phyloP scores from a whole-genome alignment of 2,113 vertebrate species.

The Gymnogyps californianus region DNA sequence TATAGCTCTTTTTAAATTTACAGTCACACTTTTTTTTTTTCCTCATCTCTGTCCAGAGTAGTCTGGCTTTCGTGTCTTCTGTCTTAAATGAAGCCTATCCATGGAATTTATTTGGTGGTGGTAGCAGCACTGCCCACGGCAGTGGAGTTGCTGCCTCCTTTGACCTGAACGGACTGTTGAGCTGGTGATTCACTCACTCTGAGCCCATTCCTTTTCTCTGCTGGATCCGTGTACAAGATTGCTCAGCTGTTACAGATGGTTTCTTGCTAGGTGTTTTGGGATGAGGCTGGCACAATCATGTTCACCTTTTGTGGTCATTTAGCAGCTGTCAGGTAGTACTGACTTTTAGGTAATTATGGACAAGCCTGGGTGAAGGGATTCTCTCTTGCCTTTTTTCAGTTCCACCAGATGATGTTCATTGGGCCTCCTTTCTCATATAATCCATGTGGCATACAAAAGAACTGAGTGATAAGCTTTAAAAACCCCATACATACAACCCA shows the following conservation, averaged over 20 bases:
- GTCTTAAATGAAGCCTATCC: background rate
- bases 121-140: rapidly evolving
- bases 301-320: background rate
- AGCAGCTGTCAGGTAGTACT: background rate
- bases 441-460: background rate
- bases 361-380: background rate
- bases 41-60: background rate
- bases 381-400: background rate
- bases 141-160: background rate
- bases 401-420: background rate
- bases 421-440: background rate
- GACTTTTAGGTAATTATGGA: background rate
- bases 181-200: background rate
- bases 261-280: background rate
- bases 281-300: background rate
- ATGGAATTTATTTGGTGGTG: background rate
- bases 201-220: background rate
- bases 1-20: background rate
- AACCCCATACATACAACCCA: background rate
- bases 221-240: rapidly evolving
- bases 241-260: background rate
- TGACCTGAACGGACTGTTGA: background rate
- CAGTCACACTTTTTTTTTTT: background rate
- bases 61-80: background rate
- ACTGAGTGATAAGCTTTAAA: background rate